Evolutionary conservation across 2,888 invertebrate species (phyloP), one percentile per base, ranked within the genome.

Genomic region (Chrysolina americana): DNA sequence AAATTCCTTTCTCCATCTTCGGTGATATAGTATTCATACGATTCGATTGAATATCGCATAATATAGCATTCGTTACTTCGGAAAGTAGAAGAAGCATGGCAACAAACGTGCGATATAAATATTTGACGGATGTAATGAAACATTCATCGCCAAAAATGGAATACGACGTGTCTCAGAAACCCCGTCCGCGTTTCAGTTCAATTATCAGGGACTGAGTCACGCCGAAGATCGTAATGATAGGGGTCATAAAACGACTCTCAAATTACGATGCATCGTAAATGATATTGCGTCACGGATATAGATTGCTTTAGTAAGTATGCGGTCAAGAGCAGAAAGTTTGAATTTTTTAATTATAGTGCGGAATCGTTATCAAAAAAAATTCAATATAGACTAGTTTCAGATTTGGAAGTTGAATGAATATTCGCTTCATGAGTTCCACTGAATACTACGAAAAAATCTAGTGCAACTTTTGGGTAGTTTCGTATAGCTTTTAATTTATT

Each of bases 101-200:
- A 63, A 62, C 63, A 63, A 70, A 70, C 70, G 64, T 70, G 64
- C 59, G n/a, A 11, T 41, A 63, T 70, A 70, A 70, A 70, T 70
- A 64, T 70, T 70, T 63, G 41, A 70, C 47, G 62, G 36, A n/a
- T 36, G 19, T 50, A 41, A 70, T 70, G 13, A 70, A 70, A 70
- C 41, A 70, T 70, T 70, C 64, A 70, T 36, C 50, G 50, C 11
- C 19, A 17, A 50, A 70, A 70, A 70, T 70, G 70, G 70, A 70
- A 70, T 63, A 70, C 48, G 53, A 70, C 70, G 47, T 50, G 70
- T 50, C 50, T 17, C 44, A 50, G 63, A 53, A 63, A 64, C 59
- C 62, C 62, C 50, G 41, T 62, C 47, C 36, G 62, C 47, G 41
- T 70, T 70, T 70, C 44, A 36, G 63, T 41, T 63, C 59, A 62